A percentile compares a stretch with the other conserved stretches of the same genome.
Conservation (phyloP, 2,888 invertebrate species). For the Tetanocera ferruginea region DNA sequence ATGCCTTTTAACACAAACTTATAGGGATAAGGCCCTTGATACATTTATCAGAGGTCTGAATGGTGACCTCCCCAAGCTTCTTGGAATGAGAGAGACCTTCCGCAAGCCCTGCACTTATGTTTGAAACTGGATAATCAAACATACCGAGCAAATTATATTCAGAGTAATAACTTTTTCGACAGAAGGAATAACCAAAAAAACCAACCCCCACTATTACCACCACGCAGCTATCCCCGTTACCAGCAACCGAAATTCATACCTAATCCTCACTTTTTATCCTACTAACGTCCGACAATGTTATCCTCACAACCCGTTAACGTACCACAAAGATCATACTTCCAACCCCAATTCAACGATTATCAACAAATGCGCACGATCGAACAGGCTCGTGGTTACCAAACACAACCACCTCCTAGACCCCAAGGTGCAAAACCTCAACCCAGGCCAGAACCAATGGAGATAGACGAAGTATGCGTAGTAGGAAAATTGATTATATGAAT, state of each 20-base stretch:
- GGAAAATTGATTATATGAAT: constrained; percentile 19
- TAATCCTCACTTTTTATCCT: not conserved
- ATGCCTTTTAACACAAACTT: constrained; percentile 37
- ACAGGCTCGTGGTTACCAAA: not conserved
- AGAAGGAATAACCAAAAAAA: not conserved
- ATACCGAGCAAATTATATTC: too few species aligned
- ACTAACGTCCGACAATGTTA: not conserved
- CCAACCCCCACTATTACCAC: not conserved
- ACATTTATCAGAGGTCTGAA: constrained; percentile 38
- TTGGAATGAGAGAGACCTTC: constrained; percentile 28
- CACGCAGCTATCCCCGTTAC: not conserved
- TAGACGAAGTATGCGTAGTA: not conserved
- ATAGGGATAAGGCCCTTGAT: constrained; percentile 38
- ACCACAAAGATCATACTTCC: not conserved
- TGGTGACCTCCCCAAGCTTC: constrained; percentile 25
- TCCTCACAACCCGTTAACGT: not conserved
- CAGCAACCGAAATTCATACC: not conserved
- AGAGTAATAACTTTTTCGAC: too few species aligned
- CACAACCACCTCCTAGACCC: not conserved
- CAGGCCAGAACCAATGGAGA: constrained; percentile 29
- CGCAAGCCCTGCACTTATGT: constrained; percentile 4
- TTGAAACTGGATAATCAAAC: too few species aligned
- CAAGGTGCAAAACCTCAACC: constrained; percentile 12
- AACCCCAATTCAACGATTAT: not conserved
- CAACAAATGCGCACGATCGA: not conserved